Base-by-base conservation (phyloP, 2,888 invertebrate species). In the Brachyptera putata region DNA sequence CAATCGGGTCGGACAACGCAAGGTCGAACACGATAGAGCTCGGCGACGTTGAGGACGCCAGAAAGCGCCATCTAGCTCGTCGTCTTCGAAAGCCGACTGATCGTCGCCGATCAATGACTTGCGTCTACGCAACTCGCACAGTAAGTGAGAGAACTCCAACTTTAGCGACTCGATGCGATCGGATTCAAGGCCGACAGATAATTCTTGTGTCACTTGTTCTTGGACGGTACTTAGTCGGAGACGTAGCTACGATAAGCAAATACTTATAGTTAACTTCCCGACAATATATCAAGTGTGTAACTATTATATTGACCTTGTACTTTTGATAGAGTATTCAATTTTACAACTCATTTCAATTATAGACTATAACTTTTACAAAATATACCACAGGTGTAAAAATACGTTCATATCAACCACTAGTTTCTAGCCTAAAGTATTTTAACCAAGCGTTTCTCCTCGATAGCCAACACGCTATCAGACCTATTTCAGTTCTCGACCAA, bases 61-160 rank as follows among this genome's bases (percentile, higher is more conserved):
- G 37, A 72, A 65, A 60, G 72, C 72, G 1, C 72, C 73, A 34
- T 70, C 73, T 60, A 69, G 66, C 61, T 73, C 73, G 55, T 72
- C 73, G 37, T 72, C 73, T 69, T 63, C 60, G 18, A 63, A 55
- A 16, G 56, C 41, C 5, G 57, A 53, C 7, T 57, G 39, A 36
- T 57, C 59, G 21, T 53, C 57, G n/a, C 57, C 58, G 7, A 60
- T 56, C 11, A 56, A 57, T 9, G 73, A 71, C 57, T 73, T 72
- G 26, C 75, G 66, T 57, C 75, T 66, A 41, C 75, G 64, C 43
- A 76, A 67, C 66, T 76, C 75, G 14, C 72, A 69, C 62, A 76
- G 69, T 30, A 76, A 66, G 61, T 74, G 71, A 0, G 73, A 72
- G 63, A 75, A 76, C 67, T 76, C 75, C 34, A 71, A 71, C 65